phyloP scores from a whole-genome alignment of 2,888 invertebrate species.

The Cosmopolites sordidus region DNA sequence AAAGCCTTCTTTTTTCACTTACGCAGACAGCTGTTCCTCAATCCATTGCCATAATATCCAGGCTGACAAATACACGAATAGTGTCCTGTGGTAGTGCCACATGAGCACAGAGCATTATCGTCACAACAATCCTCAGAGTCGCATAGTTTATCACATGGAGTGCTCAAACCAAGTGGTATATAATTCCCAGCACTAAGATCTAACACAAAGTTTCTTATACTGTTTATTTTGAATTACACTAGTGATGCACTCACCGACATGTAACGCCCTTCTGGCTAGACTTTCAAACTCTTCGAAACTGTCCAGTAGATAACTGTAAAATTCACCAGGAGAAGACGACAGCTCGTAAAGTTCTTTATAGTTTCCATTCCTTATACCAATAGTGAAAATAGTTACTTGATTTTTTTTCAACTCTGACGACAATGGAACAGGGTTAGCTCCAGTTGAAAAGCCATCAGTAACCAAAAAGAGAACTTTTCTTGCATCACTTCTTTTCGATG shows the following conservation, averaged over 20 bases:
- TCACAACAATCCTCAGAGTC: constrained; percentile 56
- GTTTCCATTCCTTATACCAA: constrained; percentile 63
- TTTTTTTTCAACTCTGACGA: constrained; percentile 56
- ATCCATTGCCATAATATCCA: constrained; percentile 63
- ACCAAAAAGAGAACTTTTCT: constrained; percentile 63
- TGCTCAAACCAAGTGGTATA: constrained; percentile 49
- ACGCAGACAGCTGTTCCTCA: constrained; percentile 58
- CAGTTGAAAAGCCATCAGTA: constrained; percentile 69
- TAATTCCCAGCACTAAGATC: constrained; percentile 61
- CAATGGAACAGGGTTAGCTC: constrained; percentile 60
- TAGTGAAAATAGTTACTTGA: constrained; percentile 54
- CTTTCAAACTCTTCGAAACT: constrained; percentile 67
- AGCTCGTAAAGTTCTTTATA: constrained; percentile 59
- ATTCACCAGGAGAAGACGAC: constrained; percentile 59
- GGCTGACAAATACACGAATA: constrained; percentile 63
- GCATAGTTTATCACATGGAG: constrained; percentile 56
- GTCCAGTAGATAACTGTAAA: constrained; percentile 62
- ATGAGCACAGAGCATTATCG: constrained; percentile 57
- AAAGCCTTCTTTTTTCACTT: constrained; percentile 33
- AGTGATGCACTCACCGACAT: constrained; percentile 53
- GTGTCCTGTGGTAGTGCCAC: constrained; percentile 64
- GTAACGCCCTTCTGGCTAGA: constrained; percentile 61
- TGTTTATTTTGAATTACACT: not conserved
- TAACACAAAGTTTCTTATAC: constrained; percentile 31
- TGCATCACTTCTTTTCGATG: constrained; percentile 45